Conservation (phyloP, 2,113 vertebrate genomes). For the Nothocercus nigrocapillus region DNA sequence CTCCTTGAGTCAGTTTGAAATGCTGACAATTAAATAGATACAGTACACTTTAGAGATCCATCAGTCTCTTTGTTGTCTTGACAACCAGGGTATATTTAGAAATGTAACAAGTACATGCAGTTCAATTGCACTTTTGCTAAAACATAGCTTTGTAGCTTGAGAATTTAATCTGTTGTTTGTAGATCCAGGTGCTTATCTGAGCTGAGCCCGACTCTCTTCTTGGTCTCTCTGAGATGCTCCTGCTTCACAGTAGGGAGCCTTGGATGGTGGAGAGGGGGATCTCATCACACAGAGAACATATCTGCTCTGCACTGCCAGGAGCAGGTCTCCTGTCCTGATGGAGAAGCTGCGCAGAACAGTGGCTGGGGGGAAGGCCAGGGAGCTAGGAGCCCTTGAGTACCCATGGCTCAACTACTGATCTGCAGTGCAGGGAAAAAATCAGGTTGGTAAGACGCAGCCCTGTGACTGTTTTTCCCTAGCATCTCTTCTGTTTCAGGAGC, state of each 20-base stretch:
- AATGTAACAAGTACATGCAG: conserved; percentile 87
- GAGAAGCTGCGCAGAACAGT: neutral
- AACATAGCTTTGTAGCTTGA: conserved; percentile 81
- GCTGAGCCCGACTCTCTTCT: conserved; percentile 41
- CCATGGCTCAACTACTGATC: neutral
- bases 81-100: conserved; percentile 87
- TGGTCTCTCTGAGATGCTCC: conserved; percentile 41
- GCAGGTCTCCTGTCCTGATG: neutral
- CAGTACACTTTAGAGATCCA: conserved; percentile 82
- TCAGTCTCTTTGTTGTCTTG: conserved; percentile 87
- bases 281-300: neutral
- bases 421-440: fast-evolving
- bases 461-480: neutral
- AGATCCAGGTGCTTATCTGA: conserved; percentile 74
- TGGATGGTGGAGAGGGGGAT: neutral
- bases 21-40: conserved; percentile 86
- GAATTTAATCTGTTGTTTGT: conserved; percentile 83
- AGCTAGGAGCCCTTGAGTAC: neutral
- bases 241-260: neutral
- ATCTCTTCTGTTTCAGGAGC: neutral
- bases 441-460: neutral
- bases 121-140: conserved; percentile 85
- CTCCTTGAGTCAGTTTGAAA: conserved; percentile 79
- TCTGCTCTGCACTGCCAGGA: neutral
- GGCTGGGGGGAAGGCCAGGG: neutral